Percentiles rank a stretch among this genome's conserved stretches.
Conservation (phyloP, 2,113 vertebrate genomes). For the Egretta garzetta region DNA sequence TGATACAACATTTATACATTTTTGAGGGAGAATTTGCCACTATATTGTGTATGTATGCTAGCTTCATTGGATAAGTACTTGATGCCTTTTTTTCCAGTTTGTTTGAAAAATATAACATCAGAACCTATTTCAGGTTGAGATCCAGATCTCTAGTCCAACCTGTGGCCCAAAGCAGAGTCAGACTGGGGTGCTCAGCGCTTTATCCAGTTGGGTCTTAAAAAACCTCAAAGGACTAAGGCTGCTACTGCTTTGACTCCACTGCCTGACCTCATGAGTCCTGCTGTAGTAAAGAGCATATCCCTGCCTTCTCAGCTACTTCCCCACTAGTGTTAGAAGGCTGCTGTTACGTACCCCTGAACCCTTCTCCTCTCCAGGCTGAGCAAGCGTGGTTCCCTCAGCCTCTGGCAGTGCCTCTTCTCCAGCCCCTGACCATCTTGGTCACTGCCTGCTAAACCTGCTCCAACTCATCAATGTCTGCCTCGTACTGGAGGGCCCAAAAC, state of each 20-base stretch:
- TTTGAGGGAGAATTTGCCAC: neutral
- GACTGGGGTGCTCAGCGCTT: neutral
- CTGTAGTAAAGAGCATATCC: neutral
- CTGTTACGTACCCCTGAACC: neutral
- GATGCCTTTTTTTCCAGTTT: neutral
- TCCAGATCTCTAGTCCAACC: neutral
- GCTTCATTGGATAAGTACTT: neutral
- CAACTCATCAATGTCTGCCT: neutral
- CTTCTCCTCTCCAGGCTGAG: neutral
- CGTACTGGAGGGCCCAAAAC: neutral
- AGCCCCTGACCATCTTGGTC: neutral
- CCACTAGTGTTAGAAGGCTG: neutral
- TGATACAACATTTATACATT: neutral
- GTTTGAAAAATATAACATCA: neutral
- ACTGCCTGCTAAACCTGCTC: neutral
- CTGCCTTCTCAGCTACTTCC: neutral
- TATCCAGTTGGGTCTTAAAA: neutral
- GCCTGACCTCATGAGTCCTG: neutral
- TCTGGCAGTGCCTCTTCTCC: neutral
- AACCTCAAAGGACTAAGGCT: accelerated
- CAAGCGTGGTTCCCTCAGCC: neutral
- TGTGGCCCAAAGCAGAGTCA: neutral
- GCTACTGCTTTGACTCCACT: neutral
- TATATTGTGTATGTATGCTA: neutral
- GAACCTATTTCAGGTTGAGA: neutral